Evolutionary conservation across 2,113 vertebrate genomes (phyloP).

Genomic region (Centropus bengalensis): DNA sequence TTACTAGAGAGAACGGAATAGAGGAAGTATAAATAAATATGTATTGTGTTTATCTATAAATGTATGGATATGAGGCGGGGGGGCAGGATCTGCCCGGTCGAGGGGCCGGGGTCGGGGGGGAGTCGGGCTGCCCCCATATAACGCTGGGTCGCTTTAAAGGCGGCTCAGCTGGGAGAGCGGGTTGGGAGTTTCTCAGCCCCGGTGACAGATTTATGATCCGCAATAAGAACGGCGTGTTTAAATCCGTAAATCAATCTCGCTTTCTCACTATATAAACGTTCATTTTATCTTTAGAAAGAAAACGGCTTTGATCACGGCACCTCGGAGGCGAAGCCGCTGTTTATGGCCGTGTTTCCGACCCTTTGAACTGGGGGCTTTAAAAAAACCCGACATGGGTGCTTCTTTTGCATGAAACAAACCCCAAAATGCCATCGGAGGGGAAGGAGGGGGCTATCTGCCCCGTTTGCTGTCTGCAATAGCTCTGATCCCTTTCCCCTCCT

Average conservation of each 20-base stretch:
- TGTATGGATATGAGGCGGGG: too few relatives aligned
- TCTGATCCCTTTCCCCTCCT: rapidly evolving
- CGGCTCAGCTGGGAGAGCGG: background rate
- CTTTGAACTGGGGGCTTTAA: conserved; percentile 62
- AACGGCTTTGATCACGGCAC: conserved; percentile 62
- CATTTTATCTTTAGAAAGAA: conserved; percentile 75
- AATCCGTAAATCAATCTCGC: conserved; percentile 89
- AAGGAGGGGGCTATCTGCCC: background rate
- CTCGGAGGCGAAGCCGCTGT: conserved; percentile 51
- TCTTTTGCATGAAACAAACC: conserved; percentile 33
- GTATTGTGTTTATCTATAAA: rapidly evolving
- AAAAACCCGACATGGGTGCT: background rate
- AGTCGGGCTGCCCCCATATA: background rate
- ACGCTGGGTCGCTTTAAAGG: conserved; percentile 5
- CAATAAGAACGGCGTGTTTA: conserved; percentile 85
- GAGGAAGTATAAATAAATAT: background rate
- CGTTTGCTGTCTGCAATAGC: background rate
- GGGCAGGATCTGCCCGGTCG: background rate
- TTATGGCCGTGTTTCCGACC: conserved; percentile 73
- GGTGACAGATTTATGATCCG: conserved; percentile 91
- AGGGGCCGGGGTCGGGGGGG: too few relatives aligned
- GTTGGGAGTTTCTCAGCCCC: conserved; percentile 75
- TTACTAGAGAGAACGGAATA: rapidly evolving
- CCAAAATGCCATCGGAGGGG: background rate
- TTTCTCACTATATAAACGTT: conserved; percentile 80